Base-by-base conservation (phyloP, 1,140 invertebrate species). In the Acromyrmex charruanus region DNA sequence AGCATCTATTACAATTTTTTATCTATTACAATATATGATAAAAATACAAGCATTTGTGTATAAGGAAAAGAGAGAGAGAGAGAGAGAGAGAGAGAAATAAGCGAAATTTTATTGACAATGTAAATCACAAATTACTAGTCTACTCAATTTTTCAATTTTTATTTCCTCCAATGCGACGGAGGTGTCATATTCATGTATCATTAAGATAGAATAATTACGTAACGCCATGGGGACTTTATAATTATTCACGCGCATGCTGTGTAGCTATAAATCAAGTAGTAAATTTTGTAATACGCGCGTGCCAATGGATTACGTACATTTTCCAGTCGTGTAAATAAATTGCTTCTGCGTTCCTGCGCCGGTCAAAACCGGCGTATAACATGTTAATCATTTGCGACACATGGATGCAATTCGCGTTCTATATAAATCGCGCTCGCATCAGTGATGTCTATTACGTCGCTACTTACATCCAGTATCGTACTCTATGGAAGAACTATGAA, bases 301-400 rank as follows among this genome's bases (percentile, higher is more conserved):
- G 35, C 25, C 66, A 35, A 5, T 7, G 68, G 21, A 58, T 81
- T 74, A 82, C 55, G 35, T 61, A 55, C 59, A 51, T 55, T 74
- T 82, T 59, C 55, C 35, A 82, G 68, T 61, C 80, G 25, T 21
- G 80, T 61, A 74, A 82, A 74, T 59, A 74, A 82, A 74, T 82
- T 31, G 80, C 21, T 16, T 16, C 55, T n/a, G 53, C 80, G 16
- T 82, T 49, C 39, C 55, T 10, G 14, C 12, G 39, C 9, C 16
- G 31, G 39, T 69, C 79, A 58, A 39, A 49, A 44, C 21, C 77
- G 12, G 10, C 68, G 28, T n/a, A 28, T 75, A 84, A 75, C n/a
- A n/a, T 75, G 80, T 84, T 84, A 74, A 84, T 84, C 69, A 61
- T 61, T 84, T 63, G 69, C 80, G 69, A 84, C 80, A 75, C 55